Percentiles rank a stretch among this genome's conserved stretches.
Conservation (phyloP, 1,140 invertebrate genomes). For the Platorchestia sp. region DNA sequence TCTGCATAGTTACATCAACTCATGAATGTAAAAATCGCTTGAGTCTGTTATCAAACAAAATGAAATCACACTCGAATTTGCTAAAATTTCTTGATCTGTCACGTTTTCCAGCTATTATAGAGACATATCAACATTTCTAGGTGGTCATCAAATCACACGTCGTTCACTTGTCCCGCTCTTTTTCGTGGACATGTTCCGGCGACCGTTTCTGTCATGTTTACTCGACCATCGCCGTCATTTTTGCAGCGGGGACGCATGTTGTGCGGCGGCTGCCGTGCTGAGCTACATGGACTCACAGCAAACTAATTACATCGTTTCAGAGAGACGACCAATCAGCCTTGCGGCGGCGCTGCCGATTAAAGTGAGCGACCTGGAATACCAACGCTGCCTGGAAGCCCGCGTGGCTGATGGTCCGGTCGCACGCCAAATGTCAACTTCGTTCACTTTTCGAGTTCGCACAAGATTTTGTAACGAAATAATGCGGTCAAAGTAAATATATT, state of each 20-base stretch:
- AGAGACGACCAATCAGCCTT: constrained; percentile 16
- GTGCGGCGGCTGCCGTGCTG: background rate
- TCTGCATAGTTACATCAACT: no score
- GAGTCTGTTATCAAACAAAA: no score
- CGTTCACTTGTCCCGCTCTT: no score
- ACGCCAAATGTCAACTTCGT: background rate
- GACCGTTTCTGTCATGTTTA: background rate
- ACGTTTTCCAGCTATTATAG: no score
- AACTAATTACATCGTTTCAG: constrained; percentile 39
- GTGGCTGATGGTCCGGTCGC: background rate
- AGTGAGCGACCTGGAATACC: background rate
- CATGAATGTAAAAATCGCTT: no score
- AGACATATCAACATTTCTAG: no score
- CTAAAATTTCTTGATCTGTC: no score
- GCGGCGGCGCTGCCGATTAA: background rate
- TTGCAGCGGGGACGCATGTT: background rate
- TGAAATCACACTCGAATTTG: no score
- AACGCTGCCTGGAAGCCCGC: background rate
- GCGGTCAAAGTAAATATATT: background rate
- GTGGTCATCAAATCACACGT: no score
- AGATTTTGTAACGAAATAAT: background rate
- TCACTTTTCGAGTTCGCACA: background rate
- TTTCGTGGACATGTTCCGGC: background rate
- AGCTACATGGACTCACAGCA: background rate
- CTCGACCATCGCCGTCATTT: background rate